phyloP scores from a whole-genome alignment of 2,888 invertebrate species.

The Drosophila formosana region DNA sequence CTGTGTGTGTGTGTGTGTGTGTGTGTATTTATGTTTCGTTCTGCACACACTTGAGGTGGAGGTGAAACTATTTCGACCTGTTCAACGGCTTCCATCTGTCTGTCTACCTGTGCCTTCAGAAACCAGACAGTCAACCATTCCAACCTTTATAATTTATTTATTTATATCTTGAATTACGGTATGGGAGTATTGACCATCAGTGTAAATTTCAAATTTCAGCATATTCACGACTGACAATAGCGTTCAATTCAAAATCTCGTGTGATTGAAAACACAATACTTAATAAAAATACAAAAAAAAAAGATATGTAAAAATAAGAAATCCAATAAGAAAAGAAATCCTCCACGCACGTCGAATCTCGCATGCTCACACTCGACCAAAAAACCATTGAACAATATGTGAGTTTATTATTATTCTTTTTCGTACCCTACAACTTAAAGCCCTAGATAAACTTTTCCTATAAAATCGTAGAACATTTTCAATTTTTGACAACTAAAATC shows the following conservation, averaged over 20 bases:
- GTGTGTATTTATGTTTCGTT: constrained; percentile 61
- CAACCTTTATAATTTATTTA: constrained; percentile 79
- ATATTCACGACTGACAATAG: constrained; percentile 77
- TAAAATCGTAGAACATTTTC: not conserved
- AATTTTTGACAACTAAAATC: not conserved
- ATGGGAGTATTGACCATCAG: constrained; percentile 83
- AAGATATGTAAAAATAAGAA: constrained; percentile 33
- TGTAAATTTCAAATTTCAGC: constrained; percentile 80
- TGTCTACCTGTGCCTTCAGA: constrained; percentile 65
- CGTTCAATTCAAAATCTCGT: constrained; percentile 67
- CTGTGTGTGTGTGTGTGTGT: constrained; percentile 18
- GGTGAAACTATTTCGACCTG: constrained; percentile 79
- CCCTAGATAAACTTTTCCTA: not conserved
- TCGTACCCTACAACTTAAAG: not conserved
- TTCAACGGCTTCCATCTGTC: constrained; percentile 79
- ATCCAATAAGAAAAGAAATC: constrained; percentile 19
- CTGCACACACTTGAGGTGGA: constrained; percentile 71
- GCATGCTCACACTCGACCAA: constrained; percentile 1
- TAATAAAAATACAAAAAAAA: constrained; percentile 43
- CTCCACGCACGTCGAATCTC: constrained; percentile 9
- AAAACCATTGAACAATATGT: constrained; percentile 1
- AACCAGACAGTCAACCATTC: constrained; percentile 69
- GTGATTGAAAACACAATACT: constrained; percentile 68
- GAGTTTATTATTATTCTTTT: not conserved
- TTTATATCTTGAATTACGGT: constrained; percentile 79